Conservation (phyloP, 2,113 vertebrate genomes). For the Phycodurus eques region DNA sequence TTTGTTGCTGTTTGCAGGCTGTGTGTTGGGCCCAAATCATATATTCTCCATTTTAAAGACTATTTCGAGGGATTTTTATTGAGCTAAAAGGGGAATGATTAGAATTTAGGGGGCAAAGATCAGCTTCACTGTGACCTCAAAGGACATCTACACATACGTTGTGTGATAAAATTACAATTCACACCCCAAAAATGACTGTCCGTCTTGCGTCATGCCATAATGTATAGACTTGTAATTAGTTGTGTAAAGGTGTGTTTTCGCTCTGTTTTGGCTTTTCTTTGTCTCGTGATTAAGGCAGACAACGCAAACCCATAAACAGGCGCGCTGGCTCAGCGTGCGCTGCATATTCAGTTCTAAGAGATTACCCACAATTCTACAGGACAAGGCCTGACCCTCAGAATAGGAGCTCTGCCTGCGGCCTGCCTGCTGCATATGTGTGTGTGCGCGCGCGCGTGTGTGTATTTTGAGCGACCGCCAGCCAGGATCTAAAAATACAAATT, state of each 20-base stretch:
- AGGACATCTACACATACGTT: not conserved
- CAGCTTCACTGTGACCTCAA: not conserved
- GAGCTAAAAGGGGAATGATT: not conserved
- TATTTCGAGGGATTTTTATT: not conserved
- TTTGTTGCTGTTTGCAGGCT: not conserved
- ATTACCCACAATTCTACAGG: constrained; percentile 45
- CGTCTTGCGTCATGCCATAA: not conserved
- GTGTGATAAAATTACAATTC: not conserved
- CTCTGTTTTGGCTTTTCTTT: constrained; percentile 9
- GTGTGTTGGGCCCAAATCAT: not conserved
- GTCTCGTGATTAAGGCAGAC: constrained; percentile 48
- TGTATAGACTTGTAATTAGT: not conserved
- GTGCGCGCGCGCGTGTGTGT: not conserved
- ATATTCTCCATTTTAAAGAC: not conserved
- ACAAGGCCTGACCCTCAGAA: constrained; percentile 36
- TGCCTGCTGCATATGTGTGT: not conserved
- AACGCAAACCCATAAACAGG: constrained; percentile 37
- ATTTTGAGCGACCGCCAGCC: not conserved
- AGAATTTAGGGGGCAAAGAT: not conserved
- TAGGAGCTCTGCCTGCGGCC: constrained; percentile 5
- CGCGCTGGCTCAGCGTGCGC: constrained; percentile 38
- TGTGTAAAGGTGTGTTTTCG: not conserved
- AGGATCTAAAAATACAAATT: constrained; percentile 59
- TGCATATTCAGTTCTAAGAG: constrained; percentile 45
- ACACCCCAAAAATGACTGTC: not conserved